Evolutionary conservation across 2,888 invertebrate species (phyloP), one percentile per base, ranked within the genome.

Genomic region (Clepsis dumicolana): DNA sequence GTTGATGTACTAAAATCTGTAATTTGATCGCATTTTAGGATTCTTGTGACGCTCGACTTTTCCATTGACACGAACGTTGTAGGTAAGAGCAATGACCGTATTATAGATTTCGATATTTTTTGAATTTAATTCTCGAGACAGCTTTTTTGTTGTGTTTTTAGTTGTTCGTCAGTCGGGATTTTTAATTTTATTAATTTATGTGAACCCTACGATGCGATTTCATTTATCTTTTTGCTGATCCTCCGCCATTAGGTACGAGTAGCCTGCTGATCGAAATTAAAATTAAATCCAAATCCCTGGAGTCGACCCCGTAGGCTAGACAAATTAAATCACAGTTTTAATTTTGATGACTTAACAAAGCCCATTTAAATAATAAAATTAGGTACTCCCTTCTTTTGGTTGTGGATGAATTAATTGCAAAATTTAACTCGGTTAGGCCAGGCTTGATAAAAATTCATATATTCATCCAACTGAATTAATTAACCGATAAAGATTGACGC

Each of bases 371-470:
- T 68, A 68, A 68, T 68, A 4, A 64, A 64, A 64, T 64, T 53
- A n/a, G n/a, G n/a, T n/a, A 64, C 57, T 56, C 56, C 56, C 62
- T 57, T 63, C 63, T 59, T 67, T 64, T 35, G 59, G 67, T 74
- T 78, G 75, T 81, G 80, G 83, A 78, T 75, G 73, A 85, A 82
- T 86, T 84, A 81, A 81, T 79, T 70, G 64, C 65, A 38, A 65
- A 62, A 77, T 75, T 75, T 74, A 73, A 75, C 72, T 75, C 75
- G 73, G 74, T 75, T 71, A 70, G 63, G 70, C 71, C 72, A 75
- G 77, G 82, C 83, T 84, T 80, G 80, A 77, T 81, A 84, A 81
- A 84, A 84, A 82, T 76, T 82, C 80, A 80, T 83, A 83, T 85
- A 83, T 86, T 86, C 85, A 81, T 84, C 73, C 78, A 76, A 71